Evolutionary conservation across 2,888 invertebrate genomes (phyloP).

Genomic region (Cryptocephalus moraei): DNA sequence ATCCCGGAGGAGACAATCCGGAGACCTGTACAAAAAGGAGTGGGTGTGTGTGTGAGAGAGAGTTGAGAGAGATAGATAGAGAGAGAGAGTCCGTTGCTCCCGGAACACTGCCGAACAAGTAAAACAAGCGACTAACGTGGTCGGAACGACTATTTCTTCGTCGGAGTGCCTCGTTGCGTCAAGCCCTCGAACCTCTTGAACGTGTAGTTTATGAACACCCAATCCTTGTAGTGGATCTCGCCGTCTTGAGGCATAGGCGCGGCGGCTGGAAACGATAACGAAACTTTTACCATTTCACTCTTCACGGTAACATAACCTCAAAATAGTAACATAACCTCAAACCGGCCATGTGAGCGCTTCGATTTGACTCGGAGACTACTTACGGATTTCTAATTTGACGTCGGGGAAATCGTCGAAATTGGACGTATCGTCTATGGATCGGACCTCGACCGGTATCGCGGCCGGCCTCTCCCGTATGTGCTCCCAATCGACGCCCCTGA

Average conservation of each 20-base stretch:
- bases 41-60: no score
- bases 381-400: conserved; percentile 96
- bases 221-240: conserved; percentile 90
- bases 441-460: conserved; percentile 94
- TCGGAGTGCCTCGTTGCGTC: conserved; percentile 79
- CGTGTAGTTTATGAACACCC: conserved; percentile 99
- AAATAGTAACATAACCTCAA: no score
- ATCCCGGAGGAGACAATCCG: no score
- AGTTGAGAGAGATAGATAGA: no score
- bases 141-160: conserved; percentile 69
- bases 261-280: conserved; percentile 50
- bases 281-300: no score
- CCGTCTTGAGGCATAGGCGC: conserved; percentile 84
- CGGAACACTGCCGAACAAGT: conserved; percentile 1
- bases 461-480: conserved; percentile 97
- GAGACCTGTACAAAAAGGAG: no score
- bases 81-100: background rate
- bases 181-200: conserved; percentile 98
- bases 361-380: no score
- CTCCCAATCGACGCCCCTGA: conserved; percentile 97
- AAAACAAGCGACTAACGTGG: conserved; percentile 2
- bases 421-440: conserved; percentile 98
- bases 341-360: no score
- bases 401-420: conserved; percentile 99
- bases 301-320: no score